These are phyloP conservation scores for Lathamus discolor DNA, from an alignment of 2,113 vertebrate genomes.

Conservation along the genomic window DNA sequence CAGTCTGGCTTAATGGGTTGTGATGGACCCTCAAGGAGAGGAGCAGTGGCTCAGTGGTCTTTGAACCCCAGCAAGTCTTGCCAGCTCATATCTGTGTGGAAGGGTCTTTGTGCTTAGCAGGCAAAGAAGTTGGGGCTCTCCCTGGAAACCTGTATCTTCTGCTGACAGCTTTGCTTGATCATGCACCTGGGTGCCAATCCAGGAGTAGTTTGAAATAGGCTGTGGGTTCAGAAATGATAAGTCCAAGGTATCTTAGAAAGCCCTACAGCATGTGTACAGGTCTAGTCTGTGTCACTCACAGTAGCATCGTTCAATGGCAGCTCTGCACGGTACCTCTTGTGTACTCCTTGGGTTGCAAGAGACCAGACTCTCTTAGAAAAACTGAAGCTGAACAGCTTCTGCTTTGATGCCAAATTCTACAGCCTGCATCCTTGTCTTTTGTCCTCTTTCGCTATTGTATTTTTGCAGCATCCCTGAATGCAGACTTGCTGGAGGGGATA, in stretches of 20 bases:
- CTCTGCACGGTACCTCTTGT: background rate
- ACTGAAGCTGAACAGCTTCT: background rate
- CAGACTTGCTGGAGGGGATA: conserved; percentile 41
- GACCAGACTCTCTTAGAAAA: background rate
- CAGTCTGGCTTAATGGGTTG: background rate
- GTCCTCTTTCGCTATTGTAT: background rate
- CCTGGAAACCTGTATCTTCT: background rate
- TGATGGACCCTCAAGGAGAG: background rate
- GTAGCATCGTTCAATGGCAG: background rate
- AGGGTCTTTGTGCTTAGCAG: background rate
- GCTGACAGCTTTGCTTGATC: background rate
- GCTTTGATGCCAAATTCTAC: background rate
- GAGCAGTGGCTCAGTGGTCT: background rate
- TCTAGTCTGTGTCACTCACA: background rate
- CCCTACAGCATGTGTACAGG: fast-evolving
- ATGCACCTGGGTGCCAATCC: fast-evolving
- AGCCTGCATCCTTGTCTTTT: background rate
- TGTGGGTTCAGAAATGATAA: background rate
- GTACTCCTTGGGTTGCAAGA: background rate
- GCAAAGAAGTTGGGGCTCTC: background rate
- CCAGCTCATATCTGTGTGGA: background rate
- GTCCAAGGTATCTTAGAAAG: background rate
- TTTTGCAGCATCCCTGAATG: background rate
- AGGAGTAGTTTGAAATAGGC: background rate
- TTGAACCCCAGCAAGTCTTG: background rate